phyloP scores from a whole-genome alignment of 1,140 invertebrate genomes.

The Colletes gigas region DNA sequence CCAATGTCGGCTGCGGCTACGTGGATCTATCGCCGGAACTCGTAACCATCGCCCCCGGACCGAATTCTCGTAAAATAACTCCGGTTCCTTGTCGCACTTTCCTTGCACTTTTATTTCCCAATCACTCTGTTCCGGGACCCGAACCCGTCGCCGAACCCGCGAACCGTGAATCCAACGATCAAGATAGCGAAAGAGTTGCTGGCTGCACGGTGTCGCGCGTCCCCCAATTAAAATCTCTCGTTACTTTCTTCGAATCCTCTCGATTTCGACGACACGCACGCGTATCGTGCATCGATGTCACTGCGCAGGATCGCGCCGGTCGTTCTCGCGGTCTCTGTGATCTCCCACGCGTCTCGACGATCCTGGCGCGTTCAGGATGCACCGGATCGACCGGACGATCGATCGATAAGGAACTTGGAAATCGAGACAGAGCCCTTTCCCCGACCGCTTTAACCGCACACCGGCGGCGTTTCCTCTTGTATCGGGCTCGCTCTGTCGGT shows the following conservation, averaged over 20 bases:
- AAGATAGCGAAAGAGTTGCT: too few species aligned
- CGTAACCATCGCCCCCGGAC: constrained; percentile 4
- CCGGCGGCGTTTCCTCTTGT: too few species aligned
- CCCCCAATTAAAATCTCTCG: too few species aligned
- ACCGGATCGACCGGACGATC: not conserved
- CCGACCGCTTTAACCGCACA: too few species aligned
- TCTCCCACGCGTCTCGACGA: not conserved
- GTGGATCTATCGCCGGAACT: not conserved
- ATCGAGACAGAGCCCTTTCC: too few species aligned
- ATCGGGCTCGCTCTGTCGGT: not conserved
- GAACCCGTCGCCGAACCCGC: too few species aligned
- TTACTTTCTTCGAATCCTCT: not conserved
- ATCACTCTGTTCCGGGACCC: not conserved
- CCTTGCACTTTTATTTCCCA: not conserved
- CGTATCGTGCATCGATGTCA: not conserved
- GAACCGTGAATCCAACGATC: too few species aligned
- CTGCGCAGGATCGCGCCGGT: constrained; percentile 8
- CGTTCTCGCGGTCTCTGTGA: not conserved
- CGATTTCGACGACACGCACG: not conserved
- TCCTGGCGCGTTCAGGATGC: not conserved
- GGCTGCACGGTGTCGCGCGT: too few species aligned
- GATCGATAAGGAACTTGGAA: constrained; percentile 15
- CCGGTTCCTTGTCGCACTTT: not conserved
- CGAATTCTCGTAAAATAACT: not conserved
- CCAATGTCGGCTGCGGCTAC: not conserved